phyloP scores from a whole-genome alignment of 2,888 invertebrate genomes.

The Plutella xylostella region DNA sequence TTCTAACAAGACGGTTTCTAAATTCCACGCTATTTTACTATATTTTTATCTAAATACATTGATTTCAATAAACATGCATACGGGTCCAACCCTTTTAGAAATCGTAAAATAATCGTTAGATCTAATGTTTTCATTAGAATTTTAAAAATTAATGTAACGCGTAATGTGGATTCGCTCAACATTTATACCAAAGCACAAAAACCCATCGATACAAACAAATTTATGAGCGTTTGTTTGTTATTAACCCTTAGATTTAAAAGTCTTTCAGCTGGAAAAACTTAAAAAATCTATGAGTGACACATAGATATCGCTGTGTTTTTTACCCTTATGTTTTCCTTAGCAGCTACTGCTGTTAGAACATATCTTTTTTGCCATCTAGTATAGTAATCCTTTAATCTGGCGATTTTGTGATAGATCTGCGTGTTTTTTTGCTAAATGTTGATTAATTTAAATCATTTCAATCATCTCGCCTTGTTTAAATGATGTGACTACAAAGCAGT shows the following conservation, averaged over 20 bases:
- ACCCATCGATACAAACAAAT: conserved; percentile 65
- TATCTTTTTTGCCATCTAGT: conserved; percentile 48
- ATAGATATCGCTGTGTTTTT: conserved; percentile 31
- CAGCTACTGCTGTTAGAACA: conserved; percentile 25
- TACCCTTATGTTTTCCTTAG: conserved; percentile 20
- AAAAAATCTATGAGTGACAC: conserved; percentile 46
- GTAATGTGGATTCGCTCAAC: conserved; percentile 66
- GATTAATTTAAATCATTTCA: no score
- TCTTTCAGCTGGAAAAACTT: conserved; percentile 66
- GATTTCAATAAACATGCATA: conserved; percentile 60
- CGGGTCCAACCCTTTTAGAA: conserved; percentile 68
- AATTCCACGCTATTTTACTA: conserved; percentile 43
- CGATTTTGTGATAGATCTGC: conserved; percentile 5
- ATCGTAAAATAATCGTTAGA: conserved; percentile 50
- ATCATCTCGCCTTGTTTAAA: no score
- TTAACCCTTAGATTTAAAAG: conserved; percentile 62
- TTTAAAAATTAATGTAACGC: conserved; percentile 56
- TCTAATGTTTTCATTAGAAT: conserved; percentile 63
- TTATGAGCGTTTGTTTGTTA: conserved; percentile 51
- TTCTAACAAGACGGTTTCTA: no score
- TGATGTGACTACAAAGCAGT: no score
- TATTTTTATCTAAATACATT: conserved; percentile 38
- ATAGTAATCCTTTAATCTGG: conserved; percentile 22
- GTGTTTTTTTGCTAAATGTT: not conserved
- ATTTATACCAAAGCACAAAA: conserved; percentile 70